Percentiles rank a stretch among this genome's conserved stretches.
These are phyloP conservation scores for Crenichthys baileyi DNA, from an alignment of 2,797 vertebrate species.

Conservation along the genomic window DNA sequence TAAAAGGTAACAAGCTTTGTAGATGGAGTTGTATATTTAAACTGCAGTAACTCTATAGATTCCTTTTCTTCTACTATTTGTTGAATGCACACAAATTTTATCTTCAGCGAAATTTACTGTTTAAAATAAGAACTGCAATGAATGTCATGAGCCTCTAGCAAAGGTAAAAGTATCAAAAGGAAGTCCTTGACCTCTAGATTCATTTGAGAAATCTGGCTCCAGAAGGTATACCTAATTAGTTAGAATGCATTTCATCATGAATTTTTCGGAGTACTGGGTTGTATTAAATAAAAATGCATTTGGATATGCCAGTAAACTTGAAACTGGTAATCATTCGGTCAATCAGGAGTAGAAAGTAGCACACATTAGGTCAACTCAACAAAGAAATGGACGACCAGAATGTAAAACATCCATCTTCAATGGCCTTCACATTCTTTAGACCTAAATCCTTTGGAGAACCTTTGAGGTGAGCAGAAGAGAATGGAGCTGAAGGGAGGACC, in stretches of 20 bases:
- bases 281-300: too few relatives aligned
- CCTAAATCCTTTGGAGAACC: not conserved
- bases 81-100: not conserved
- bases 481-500: not conserved
- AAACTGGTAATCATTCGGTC: not conserved
- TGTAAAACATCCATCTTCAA: not conserved
- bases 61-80: not conserved
- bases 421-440: not conserved
- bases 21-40: not conserved
- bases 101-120: not conserved
- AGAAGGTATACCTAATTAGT: too few relatives aligned
- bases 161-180: not conserved
- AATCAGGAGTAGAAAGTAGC: not conserved
- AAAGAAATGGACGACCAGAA: not conserved
- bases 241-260: not conserved
- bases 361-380: not conserved
- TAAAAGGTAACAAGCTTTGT: not conserved
- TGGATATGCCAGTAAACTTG: not conserved
- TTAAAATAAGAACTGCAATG: not conserved
- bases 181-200: not conserved
- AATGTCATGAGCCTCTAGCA: not conserved
- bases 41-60: not conserved
- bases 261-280: not conserved
- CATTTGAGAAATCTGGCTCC: not conserved
- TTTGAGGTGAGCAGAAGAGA: too few relatives aligned